Conservation (phyloP, 2,797 vertebrate species). For the Takifugu rubripes region DNA sequence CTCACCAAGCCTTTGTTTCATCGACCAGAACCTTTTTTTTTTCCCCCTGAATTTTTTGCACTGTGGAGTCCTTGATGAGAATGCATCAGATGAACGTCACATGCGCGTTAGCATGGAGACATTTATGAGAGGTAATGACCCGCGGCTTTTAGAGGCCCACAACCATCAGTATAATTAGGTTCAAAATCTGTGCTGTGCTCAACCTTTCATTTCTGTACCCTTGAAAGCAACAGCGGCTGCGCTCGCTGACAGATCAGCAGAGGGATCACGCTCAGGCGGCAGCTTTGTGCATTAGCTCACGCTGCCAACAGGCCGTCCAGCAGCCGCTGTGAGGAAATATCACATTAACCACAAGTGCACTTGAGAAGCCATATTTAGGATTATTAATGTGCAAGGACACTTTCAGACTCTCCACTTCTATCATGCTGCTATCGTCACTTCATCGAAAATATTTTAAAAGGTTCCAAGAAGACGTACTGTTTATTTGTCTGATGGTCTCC, state of each 20-base stretch:
- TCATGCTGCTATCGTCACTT: too few species aligned
- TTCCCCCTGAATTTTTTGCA: background rate
- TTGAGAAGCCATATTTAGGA: conserved; percentile 10
- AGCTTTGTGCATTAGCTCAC: conserved; percentile 24
- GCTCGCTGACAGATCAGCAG: conserved; percentile 72
- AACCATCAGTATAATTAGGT: conserved; percentile 81
- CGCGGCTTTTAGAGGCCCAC: conserved; percentile 74
- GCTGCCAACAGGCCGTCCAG: conserved; percentile 26
- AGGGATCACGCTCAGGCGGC: conserved; percentile 33
- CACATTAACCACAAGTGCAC: background rate
- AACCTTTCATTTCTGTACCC: conserved; percentile 72
- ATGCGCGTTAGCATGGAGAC: conserved; percentile 68
- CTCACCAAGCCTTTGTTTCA: conserved; percentile 62
- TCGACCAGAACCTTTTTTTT: conserved; percentile 40
- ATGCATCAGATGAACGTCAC: conserved; percentile 71
- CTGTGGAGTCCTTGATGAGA: conserved; percentile 70
- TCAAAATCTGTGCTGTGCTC: conserved; percentile 66
- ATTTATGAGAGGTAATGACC: conserved; percentile 81
- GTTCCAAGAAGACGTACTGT: too few species aligned
- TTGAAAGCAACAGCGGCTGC: conserved; percentile 71
- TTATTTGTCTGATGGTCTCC: too few species aligned
- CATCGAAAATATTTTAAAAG: too few species aligned
- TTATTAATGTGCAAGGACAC: background rate
- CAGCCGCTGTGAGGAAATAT: conserved; percentile 8
- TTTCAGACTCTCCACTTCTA: background rate